Conservation (phyloP, 2,113 vertebrate genomes). For the Sinocyclocheilus maitianheensis region DNA sequence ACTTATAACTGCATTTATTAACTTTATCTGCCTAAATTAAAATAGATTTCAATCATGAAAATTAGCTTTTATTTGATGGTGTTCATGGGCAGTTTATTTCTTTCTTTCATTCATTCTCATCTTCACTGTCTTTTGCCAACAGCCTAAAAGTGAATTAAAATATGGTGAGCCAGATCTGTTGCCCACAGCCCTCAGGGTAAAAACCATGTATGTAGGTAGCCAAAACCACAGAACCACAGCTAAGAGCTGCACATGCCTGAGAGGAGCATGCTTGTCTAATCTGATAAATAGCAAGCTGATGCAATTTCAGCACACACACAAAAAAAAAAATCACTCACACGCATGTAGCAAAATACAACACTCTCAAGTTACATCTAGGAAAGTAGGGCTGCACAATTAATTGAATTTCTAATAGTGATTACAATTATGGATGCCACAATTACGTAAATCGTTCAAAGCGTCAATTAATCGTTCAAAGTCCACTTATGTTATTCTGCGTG, state of each 20-base stretch:
- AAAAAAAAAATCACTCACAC: background rate
- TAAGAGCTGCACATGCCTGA: constrained; percentile 33
- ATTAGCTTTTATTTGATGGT: background rate
- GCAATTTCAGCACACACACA: background rate
- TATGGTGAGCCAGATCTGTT: constrained; percentile 43
- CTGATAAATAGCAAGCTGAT: constrained; percentile 22
- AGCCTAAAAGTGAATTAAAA: background rate
- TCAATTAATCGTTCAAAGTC: no score
- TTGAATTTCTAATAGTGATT: no score
- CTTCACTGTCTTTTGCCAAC: background rate
- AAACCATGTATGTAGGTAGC: constrained; percentile 56
- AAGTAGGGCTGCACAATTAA: background rate
- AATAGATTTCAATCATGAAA: background rate
- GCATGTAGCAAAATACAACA: background rate
- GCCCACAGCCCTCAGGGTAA: constrained; percentile 50
- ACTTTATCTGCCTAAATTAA: background rate
- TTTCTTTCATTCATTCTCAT: background rate
- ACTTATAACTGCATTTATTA: background rate
- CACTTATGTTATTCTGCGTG: no score
- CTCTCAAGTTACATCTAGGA: background rate
- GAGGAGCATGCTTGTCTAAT: constrained; percentile 6
- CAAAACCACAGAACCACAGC: constrained; percentile 58
- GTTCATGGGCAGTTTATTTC: background rate
- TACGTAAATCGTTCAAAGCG: no score
- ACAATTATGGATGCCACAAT: no score